phyloP scores from a whole-genome alignment of 2,888 invertebrate species.

The Morpho deidamia region DNA sequence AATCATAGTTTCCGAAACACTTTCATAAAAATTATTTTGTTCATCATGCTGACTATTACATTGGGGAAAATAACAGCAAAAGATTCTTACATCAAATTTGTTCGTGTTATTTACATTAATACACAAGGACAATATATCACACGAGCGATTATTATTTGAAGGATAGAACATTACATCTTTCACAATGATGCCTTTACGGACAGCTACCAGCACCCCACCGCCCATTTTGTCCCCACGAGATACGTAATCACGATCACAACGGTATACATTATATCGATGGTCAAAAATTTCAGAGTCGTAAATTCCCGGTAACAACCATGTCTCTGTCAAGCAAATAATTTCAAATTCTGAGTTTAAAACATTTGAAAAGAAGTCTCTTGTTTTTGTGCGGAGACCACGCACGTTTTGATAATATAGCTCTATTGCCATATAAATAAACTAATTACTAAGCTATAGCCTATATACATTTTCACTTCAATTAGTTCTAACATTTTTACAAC shows the following conservation, averaged over 20 bases:
- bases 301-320: neutral
- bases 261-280: neutral
- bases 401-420: slow-evolving; percentile 1
- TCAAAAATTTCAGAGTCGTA: slow-evolving; percentile 1
- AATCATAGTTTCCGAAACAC: neutral
- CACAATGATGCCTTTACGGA: neutral
- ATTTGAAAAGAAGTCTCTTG: neutral
- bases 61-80: neutral
- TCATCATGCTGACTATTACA: neutral
- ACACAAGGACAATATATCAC: too few relatives aligned
- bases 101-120: neutral
- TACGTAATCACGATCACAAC: slow-evolving; percentile 1
- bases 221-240: neutral
- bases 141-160: neutral
- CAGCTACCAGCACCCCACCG: neutral
- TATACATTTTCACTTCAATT: too few relatives aligned
- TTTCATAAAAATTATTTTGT: neutral
- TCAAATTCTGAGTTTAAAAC: neutral
- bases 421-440: neutral
- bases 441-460: too few relatives aligned
- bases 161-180: neutral
- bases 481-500: too few relatives aligned
- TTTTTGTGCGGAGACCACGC: slow-evolving; percentile 3
- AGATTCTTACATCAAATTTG: neutral
- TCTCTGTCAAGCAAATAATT: slow-evolving; percentile 1